A percentile compares a stretch with the other conserved stretches of the same genome.
These are phyloP conservation scores for Acanthurus tractus DNA, from an alignment of 2,797 vertebrate species.

Conservation along the genomic window DNA sequence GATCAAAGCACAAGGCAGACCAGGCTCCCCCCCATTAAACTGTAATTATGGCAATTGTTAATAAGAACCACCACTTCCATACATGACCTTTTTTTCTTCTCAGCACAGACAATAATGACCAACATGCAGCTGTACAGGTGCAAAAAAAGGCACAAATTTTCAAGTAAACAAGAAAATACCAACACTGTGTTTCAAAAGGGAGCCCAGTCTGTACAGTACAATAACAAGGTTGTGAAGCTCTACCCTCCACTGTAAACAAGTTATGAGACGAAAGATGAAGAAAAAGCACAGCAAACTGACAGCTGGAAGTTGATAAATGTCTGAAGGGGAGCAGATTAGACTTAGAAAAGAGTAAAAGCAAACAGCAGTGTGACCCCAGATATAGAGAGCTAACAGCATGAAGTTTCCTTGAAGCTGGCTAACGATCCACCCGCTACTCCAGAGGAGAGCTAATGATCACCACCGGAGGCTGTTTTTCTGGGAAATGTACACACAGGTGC, in stretches of 20 bases:
- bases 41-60: conserved; percentile 76
- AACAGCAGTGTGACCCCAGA: conserved; percentile 65
- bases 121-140: conserved; percentile 20
- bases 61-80: conserved; percentile 64
- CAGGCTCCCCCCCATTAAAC: conserved; percentile 30
- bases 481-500: conserved; percentile 76
- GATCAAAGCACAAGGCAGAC: conserved; percentile 49
- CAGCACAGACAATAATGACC: conserved; percentile 41
- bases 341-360: conserved; percentile 67
- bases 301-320: conserved; percentile 68
- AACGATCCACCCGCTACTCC: conserved; percentile 69
- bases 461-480: conserved; percentile 71
- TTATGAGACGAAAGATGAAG: conserved; percentile 28
- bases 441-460: conserved; percentile 76
- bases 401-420: conserved; percentile 71
- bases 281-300: conserved; percentile 39
- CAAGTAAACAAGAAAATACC: conserved; percentile 13
- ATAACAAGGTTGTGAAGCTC: background rate
- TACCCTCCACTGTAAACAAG: conserved; percentile 23
- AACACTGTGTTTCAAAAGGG: conserved; percentile 4
- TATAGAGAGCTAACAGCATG: conserved; percentile 59
- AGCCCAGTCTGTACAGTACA: background rate
- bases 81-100: conserved; percentile 55
- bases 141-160: background rate
- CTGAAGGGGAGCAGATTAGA: conserved; percentile 62